Percentiles rank a stretch among this genome's conserved stretches.
Evolutionary conservation across 2,888 invertebrate genomes (phyloP).

Genomic region (Phanerotoma sp.): DNA sequence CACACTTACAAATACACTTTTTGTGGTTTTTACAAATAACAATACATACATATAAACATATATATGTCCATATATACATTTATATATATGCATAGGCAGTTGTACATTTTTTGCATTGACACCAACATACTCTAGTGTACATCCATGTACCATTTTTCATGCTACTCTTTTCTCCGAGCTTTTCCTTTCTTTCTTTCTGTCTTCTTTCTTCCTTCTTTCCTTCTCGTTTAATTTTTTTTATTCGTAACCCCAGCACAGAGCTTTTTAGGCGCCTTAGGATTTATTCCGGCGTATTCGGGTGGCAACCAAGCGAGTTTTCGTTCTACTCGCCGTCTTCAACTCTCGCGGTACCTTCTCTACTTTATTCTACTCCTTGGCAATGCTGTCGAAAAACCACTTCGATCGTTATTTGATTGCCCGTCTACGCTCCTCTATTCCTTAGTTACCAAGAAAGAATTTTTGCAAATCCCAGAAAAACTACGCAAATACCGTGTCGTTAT

Average conservation of each 20-base stretch:
- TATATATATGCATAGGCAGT: neutral
- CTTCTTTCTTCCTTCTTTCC: neutral
- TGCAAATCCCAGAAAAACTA: conserved; percentile 7
- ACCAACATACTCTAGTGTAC: conserved; percentile 2
- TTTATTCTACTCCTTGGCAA: conserved; percentile 11
- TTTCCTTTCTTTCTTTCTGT: conserved; percentile 14
- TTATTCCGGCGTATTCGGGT: conserved; percentile 5
- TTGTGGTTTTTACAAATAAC: neutral
- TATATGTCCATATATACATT: no score
- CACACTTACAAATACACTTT: neutral
- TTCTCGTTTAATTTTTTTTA: neutral
- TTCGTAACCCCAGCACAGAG: conserved; percentile 17
- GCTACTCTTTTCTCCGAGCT: neutral
- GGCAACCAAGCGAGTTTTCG: conserved; percentile 11
- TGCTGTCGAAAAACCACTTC: conserved; percentile 18
- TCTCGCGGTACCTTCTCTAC: conserved; percentile 14
- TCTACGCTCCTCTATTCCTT: conserved; percentile 1
- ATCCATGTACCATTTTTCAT: neutral
- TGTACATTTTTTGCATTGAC: conserved; percentile 10
- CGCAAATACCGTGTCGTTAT: conserved; percentile 7
- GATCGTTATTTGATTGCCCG: conserved; percentile 16
- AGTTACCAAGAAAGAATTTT: conserved; percentile 14
- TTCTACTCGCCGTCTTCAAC: conserved; percentile 21
- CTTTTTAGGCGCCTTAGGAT: conserved; percentile 10
- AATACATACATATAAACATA: conserved; percentile 1